Conservation (phyloP, 2,888 invertebrate genomes). For the Yponomeuta cagnagella region DNA sequence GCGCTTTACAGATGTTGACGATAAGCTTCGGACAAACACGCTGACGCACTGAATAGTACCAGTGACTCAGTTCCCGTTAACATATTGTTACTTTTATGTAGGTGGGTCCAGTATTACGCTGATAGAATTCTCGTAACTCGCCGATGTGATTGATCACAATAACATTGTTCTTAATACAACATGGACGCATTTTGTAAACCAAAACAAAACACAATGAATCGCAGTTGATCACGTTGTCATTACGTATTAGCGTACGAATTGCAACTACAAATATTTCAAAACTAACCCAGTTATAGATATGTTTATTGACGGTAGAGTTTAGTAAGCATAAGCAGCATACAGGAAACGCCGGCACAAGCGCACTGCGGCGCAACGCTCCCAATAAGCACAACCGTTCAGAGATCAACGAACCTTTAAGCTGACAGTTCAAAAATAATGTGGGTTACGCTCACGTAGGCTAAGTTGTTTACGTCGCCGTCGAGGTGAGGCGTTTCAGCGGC, state of each 20-base stretch:
- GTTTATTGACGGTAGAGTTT: not conserved
- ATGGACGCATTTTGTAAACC: not conserved
- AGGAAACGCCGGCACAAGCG: not conserved
- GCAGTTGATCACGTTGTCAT: not conserved
- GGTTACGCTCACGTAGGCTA: slow-evolving; percentile 74
- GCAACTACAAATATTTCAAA: not conserved
- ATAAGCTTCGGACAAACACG: slow-evolving; percentile 30
- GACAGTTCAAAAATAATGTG: slow-evolving; percentile 75
- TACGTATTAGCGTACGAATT: not conserved
- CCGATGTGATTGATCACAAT: not conserved
- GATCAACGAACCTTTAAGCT: slow-evolving; percentile 70
- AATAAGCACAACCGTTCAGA: slow-evolving; percentile 62
- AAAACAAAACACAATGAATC: not conserved
- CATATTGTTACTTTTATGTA: slow-evolving; percentile 26
- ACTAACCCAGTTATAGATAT: not conserved
- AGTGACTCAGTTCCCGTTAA: slow-evolving; percentile 56
- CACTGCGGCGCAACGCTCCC: slow-evolving; percentile 47
- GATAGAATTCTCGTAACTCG: not conserved
- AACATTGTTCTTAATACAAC: not conserved
- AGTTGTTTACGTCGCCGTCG: slow-evolving; percentile 68
- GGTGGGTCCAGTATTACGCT: not conserved
- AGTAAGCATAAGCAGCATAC: not conserved
- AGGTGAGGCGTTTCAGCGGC: slow-evolving; percentile 36
- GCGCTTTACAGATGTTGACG: slow-evolving; percentile 41
- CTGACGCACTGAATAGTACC: slow-evolving; percentile 42